These are phyloP conservation scores for Caenorhabditis imperialis DNA, from an alignment of 2,888 invertebrate genomes.

Conservation along the genomic window DNA sequence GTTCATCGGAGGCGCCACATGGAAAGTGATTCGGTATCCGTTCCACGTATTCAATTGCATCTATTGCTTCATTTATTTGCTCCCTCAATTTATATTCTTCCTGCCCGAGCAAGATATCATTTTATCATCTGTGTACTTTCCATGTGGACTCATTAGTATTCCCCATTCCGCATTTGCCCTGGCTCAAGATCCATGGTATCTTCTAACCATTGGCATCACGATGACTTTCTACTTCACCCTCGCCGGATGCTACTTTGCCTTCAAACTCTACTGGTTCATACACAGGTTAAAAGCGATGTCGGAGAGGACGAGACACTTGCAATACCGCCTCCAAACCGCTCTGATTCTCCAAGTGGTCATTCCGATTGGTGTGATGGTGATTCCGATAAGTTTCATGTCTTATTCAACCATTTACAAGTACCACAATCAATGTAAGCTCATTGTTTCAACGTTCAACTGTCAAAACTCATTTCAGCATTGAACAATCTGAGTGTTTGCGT, in stretches of 20 bases:
- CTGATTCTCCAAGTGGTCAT: not conserved
- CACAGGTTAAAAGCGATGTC: not conserved
- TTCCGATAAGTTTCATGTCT: not conserved
- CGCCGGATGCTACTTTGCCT: not conserved
- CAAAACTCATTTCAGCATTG: not conserved
- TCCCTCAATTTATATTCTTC: not conserved
- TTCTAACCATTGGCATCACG: not conserved
- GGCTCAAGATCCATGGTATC: not conserved
- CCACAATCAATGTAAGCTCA: slow-evolving; percentile 2
- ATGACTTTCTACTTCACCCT: not conserved
- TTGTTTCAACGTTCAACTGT: not conserved
- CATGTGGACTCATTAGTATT: no score
- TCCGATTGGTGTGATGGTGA: not conserved
- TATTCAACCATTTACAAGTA: not conserved
- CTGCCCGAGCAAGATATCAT: not conserved
- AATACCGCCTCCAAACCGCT: slow-evolving; percentile 1
- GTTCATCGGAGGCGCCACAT: not conserved
- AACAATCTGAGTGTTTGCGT: not conserved
- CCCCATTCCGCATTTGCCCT: not conserved
- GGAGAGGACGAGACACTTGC: not conserved
- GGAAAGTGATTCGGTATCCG: not conserved
- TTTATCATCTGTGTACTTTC: not conserved
- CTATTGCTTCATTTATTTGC: not conserved
- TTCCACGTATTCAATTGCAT: slow-evolving; percentile 3
- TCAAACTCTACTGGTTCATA: not conserved